A percentile compares a stretch with the other conserved stretches of the same genome.
phyloP scores from a whole-genome alignment of 2,888 invertebrate species.

The Augochlorella aurata region DNA sequence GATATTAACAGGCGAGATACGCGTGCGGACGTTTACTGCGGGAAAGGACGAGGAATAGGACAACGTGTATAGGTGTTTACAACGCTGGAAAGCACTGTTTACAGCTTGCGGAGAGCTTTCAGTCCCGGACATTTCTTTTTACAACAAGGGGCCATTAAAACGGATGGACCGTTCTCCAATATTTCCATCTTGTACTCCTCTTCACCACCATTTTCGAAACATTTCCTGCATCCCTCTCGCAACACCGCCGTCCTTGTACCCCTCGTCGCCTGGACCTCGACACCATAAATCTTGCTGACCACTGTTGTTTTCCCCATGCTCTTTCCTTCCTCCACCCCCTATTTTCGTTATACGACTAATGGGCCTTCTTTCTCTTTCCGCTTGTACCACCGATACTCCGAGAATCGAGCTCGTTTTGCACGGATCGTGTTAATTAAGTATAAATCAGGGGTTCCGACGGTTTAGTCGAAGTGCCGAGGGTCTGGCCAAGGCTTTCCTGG shows the following conservation, averaged over 20 bases:
- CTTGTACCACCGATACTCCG: constrained; percentile 15
- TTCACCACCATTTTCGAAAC: constrained; percentile 6
- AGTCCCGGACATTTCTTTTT: constrained; percentile 30
- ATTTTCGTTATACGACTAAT: constrained; percentile 37
- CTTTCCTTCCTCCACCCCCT: neutral
- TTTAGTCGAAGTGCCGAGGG: constrained; percentile 9
- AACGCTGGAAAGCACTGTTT: constrained; percentile 37
- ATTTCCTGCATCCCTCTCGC: neutral
- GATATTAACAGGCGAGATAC: constrained; percentile 41
- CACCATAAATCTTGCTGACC: constrained; percentile 37
- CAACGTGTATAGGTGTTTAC: constrained; percentile 36
- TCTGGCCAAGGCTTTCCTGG: neutral
- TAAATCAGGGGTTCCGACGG: neutral
- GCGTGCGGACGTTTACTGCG: constrained; percentile 47
- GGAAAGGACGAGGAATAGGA: constrained; percentile 3
- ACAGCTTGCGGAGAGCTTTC: constrained; percentile 18
- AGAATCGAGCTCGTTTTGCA: constrained; percentile 14
- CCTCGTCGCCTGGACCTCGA: neutral
- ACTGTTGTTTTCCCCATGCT: neutral
- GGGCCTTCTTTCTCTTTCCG: constrained; percentile 12
- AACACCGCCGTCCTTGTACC: neutral
- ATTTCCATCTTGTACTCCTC: constrained; percentile 43
- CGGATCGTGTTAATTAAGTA: constrained; percentile 28
- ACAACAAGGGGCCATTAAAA: constrained; percentile 40
- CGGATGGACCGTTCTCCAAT: neutral